These are phyloP conservation scores for Anneissia japonica DNA, from an alignment of 35 echinoderm and acorn worm species.

Conservation along the genomic window DNA sequence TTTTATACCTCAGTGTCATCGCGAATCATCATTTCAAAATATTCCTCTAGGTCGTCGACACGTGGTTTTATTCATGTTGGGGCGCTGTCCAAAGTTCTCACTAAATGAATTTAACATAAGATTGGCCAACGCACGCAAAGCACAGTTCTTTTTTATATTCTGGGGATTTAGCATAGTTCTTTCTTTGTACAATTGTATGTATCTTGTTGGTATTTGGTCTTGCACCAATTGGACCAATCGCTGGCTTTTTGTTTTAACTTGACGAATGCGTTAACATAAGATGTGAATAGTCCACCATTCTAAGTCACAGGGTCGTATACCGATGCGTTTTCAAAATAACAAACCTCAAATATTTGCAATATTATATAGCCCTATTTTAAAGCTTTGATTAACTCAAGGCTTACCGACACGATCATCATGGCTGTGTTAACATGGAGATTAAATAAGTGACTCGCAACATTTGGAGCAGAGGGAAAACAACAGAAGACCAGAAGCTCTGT, in stretches of 20 bases:
- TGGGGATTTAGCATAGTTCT: slow-evolving; percentile 14
- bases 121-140: slow-evolving; percentile 23
- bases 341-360: slow-evolving; percentile 12
- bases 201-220: slow-evolving; percentile 1
- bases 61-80: slow-evolving; percentile 18
- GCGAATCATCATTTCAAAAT: neutral
- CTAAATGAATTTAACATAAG: slow-evolving; percentile 39
- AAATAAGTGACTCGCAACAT: neutral
- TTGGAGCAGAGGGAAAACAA: slow-evolving; percentile 3
- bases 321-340: slow-evolving; percentile 6
- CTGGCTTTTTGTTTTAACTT: slow-evolving; percentile 26
- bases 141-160: neutral
- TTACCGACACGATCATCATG: no score
- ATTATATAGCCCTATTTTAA: slow-evolving; percentile 16
- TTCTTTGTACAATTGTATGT: slow-evolving; percentile 6
- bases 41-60: neutral
- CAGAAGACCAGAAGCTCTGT: neutral
- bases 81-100: slow-evolving; percentile 51
- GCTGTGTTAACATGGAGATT: neutral
- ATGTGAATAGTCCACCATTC: neutral
- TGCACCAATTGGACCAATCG: slow-evolving; percentile 10
- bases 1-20: slow-evolving; percentile 1
- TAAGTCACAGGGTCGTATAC: no score
- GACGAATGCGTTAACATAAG: slow-evolving; percentile 2
- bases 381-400: neutral